Evolutionary conservation across 2,888 invertebrate species (phyloP), one percentile per base, ranked within the genome.

Genomic region (Phlogophora meticulosa): DNA sequence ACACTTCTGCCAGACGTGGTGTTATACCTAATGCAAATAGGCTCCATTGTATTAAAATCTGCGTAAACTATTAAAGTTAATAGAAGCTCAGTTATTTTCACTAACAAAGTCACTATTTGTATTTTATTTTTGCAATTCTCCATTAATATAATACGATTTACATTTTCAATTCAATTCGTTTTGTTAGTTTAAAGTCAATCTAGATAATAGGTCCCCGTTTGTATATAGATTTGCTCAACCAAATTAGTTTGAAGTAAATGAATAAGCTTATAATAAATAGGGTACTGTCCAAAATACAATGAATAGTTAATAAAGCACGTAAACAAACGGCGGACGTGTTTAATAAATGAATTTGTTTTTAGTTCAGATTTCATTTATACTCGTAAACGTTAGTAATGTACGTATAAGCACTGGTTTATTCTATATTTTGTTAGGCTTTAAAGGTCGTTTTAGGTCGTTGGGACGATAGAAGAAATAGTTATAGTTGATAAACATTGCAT

Each of bases 141-240:
- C 66, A 69, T 66, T 72, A 38, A 64, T 62, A 64, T 79, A 75
- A 61, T 48, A 62, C 24, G 64, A 72, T 79, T 72, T 60, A 52
- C 61, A 63, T 81, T 78, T 73, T 62, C 22, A 67, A 69, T 73
- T 59, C 51, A 20, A 11, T 57, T 34, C 49, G 60, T 48, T 32
- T 64, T 67, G 46, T 55, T 56, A 13, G 45, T 62, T 62, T 55
- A 17, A 46, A 72, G 28, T 67, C 56, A 62, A 65, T 67, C 36
- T 59, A 64, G 49, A 63, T 73, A 81, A 78, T 63, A 73, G 73
- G 48, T 53, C 20, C 42, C 36, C 43, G 17, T 73, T 66, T 56
- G 46, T 62, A 38, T 57, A 53, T 36, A 59, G 56, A 36, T 70
- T 71, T 53, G 17, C 17, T 52, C 34, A 43, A 40, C 34, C 4